Evolutionary conservation across 2,888 invertebrate genomes (phyloP).

Genomic region (Capitulum mitella): DNA sequence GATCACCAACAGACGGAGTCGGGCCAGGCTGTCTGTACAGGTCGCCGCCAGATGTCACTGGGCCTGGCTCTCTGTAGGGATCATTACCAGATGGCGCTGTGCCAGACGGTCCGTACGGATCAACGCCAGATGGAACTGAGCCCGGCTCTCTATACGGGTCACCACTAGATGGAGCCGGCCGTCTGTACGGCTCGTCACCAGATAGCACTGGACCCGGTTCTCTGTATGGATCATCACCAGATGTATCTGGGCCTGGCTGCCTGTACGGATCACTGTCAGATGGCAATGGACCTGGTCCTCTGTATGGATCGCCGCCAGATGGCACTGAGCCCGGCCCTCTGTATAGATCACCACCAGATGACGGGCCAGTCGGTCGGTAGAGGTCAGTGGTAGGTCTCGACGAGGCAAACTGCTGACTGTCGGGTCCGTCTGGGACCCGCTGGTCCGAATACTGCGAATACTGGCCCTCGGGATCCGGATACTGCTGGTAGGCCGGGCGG

Average conservation of each 20-base stretch:
- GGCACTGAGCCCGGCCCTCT: background rate
- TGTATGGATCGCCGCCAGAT: background rate
- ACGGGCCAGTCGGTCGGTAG: background rate
- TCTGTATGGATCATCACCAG: background rate
- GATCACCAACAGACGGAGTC: background rate
- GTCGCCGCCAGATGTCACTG: background rate
- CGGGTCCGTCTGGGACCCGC: background rate
- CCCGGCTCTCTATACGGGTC: too few species aligned
- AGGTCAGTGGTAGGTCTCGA: background rate
- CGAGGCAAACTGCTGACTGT: too few species aligned
- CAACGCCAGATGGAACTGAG: background rate
- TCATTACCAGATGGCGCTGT: background rate
- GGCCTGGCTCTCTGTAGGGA: too few species aligned
- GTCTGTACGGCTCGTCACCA: too few species aligned
- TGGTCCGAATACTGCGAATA: background rate
- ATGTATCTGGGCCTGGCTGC: background rate
- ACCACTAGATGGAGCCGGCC: too few species aligned
- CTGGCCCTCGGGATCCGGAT: background rate
- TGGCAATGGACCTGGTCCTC: background rate
- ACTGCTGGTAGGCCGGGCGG: slow-evolving; percentile 1
- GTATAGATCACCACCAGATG: background rate
- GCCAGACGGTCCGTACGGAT: background rate
- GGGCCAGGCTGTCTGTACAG: background rate
- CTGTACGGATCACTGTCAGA: background rate
- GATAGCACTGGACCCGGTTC: background rate